Conservation (phyloP, 1,140 invertebrate genomes). For the Bombus terrestris region DNA sequence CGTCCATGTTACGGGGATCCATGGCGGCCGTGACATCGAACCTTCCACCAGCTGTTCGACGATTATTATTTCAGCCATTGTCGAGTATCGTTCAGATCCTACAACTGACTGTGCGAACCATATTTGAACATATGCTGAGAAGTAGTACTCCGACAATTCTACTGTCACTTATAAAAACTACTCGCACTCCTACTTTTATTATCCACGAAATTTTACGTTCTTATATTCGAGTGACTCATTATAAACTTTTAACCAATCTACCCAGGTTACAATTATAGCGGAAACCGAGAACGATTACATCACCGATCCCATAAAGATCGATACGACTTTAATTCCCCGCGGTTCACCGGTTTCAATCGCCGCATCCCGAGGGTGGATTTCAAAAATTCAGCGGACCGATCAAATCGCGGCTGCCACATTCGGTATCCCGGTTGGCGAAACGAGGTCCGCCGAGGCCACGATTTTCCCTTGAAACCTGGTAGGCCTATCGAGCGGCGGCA, state of each 20-base stretch:
- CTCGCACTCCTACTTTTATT: too few species aligned
- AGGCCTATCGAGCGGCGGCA: conserved; percentile 35
- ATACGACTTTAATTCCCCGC: conserved; percentile 46
- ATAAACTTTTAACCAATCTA: background rate
- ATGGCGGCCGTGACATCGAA: conserved; percentile 34
- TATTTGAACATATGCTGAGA: conserved; percentile 5
- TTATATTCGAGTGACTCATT: background rate
- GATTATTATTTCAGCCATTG: conserved; percentile 41
- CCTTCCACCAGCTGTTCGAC: conserved; percentile 41
- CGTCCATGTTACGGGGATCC: conserved; percentile 56
- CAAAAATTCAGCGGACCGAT: conserved; percentile 37
- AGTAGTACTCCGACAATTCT: background rate
- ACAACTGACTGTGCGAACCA: background rate
- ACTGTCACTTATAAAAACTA: background rate
- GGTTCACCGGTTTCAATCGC: conserved; percentile 41
- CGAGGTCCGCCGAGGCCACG: background rate
- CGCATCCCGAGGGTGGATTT: background rate
- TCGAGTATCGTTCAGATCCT: background rate
- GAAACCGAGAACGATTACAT: background rate
- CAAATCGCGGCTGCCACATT: conserved; percentile 7
- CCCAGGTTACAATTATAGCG: background rate
- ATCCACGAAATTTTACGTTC: background rate
- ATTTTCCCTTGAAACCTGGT: background rate
- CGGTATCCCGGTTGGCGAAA: conserved; percentile 6
- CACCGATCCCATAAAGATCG: conserved; percentile 13